These are phyloP conservation scores for Silurus asotus DNA, from an alignment of 2,113 vertebrate species.

Conservation along the genomic window DNA sequence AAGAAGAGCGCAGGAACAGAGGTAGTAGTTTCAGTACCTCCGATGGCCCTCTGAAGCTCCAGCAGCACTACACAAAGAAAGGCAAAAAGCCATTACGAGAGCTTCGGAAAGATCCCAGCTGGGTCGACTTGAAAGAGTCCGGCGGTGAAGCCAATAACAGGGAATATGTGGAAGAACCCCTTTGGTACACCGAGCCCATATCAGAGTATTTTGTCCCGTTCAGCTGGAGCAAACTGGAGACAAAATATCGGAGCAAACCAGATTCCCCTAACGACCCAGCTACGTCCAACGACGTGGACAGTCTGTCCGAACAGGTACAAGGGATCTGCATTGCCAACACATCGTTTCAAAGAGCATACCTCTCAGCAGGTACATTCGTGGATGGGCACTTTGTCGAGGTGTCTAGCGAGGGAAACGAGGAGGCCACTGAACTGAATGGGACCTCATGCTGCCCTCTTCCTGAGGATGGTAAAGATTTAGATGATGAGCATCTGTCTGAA, in stretches of 20 bases:
- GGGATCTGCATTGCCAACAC: slow-evolving; percentile 87
- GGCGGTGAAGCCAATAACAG: slow-evolving; percentile 78
- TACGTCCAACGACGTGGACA: slow-evolving; percentile 75
- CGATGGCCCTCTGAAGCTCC: slow-evolving; percentile 73
- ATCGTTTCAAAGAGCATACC: slow-evolving; percentile 87
- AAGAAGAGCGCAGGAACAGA: slow-evolving; percentile 74
- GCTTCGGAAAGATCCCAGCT: slow-evolving; percentile 78
- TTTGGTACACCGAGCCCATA: slow-evolving; percentile 98
- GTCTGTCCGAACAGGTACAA: slow-evolving; percentile 84
- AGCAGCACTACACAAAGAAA: slow-evolving; percentile 82
- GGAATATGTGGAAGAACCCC: slow-evolving; percentile 93
- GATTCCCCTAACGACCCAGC: slow-evolving; percentile 69
- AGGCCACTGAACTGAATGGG: slow-evolving; percentile 85
- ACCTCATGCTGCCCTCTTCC: slow-evolving; percentile 90
- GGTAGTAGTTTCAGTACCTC: slow-evolving; percentile 74
- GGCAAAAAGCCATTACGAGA: slow-evolving; percentile 86
- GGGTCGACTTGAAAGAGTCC: slow-evolving; percentile 76
- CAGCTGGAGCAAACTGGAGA: slow-evolving; percentile 95
- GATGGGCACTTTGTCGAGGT: slow-evolving; percentile 97
- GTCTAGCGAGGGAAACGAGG: slow-evolving; percentile 86
- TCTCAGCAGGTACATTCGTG: slow-evolving; percentile 95
- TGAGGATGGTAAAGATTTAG: slow-evolving; percentile 90
- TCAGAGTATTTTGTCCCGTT: slow-evolving; percentile 92
- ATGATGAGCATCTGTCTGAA: slow-evolving; percentile 99
- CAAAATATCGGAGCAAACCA: slow-evolving; percentile 86